Conservation (phyloP, 2,888 invertebrate genomes). For the Zonitis immaculata region DNA sequence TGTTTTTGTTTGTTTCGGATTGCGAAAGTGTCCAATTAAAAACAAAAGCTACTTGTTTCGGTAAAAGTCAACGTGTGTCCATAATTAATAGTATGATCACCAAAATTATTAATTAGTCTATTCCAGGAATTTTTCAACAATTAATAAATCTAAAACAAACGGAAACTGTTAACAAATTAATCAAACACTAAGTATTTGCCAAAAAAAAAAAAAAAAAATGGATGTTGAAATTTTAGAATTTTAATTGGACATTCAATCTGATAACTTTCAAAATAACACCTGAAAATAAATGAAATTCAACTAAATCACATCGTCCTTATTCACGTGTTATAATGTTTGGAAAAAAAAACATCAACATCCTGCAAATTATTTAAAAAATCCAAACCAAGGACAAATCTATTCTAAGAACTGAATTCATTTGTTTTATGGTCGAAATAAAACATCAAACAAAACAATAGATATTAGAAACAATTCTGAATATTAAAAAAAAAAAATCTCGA, state of each 20-base stretch:
- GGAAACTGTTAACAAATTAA: background rate
- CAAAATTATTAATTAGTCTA: no score
- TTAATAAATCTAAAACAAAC: background rate
- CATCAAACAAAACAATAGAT: no score
- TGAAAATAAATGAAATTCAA: background rate
- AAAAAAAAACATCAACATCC: constrained; percentile 21
- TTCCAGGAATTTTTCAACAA: no score
- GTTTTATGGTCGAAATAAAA: background rate
- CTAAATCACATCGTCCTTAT: constrained; percentile 13
- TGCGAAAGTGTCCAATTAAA: no score
- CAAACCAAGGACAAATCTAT: constrained; percentile 16
- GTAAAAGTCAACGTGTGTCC: no score
- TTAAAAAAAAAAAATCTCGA: background rate
- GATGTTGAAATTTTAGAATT: background rate
- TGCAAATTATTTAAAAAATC: constrained; percentile 16
- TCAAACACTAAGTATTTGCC: background rate
- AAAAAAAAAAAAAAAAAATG: background rate
- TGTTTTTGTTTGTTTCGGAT: no score
- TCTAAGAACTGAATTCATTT: constrained; percentile 12
- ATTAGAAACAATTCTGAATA: no score
- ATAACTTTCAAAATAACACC: background rate
- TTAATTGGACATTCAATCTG: background rate
- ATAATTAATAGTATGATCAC: no score
- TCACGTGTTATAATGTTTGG: constrained; percentile 16
- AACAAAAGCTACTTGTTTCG: no score